Percentiles rank a stretch among this genome's conserved stretches.
These are phyloP conservation scores for Oreohelix idahoensis DNA, from an alignment of 1,140 invertebrate species.

Conservation along the genomic window DNA sequence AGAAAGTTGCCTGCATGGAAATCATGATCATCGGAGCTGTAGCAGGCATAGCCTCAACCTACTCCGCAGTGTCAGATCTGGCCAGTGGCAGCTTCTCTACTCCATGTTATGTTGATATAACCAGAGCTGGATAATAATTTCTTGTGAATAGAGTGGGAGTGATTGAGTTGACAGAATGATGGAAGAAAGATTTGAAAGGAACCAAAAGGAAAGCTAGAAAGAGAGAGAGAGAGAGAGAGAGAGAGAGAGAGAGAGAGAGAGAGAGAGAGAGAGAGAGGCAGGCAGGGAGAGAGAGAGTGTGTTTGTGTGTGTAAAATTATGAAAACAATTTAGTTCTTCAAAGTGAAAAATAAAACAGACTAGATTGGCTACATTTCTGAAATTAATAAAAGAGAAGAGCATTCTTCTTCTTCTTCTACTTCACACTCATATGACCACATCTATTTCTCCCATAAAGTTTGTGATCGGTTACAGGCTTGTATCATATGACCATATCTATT, in stretches of 20 bases:
- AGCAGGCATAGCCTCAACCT: conserved; percentile 78
- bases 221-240: neutral
- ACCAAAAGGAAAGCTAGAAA: neutral
- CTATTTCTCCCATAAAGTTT: no score
- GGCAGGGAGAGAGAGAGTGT: neutral
- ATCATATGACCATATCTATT: no score
- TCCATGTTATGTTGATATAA: conserved; percentile 65
- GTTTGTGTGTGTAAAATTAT: no score
- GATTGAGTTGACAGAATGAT: neutral
- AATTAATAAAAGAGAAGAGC: no score
- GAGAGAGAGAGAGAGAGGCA: neutral
- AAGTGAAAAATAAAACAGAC: no score
- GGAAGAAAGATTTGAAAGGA: neutral
- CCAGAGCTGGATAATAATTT: neutral
- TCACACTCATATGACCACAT: no score
- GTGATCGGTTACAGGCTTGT: no score
- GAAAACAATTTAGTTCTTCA: no score
- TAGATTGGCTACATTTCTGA: no score
- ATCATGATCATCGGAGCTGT: conserved; percentile 78
- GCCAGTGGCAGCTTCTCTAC: conserved; percentile 61
- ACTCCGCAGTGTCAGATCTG: conserved; percentile 77
- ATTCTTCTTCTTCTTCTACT: no score
- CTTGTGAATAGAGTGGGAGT: neutral
- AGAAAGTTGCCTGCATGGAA: conserved; percentile 75
- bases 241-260: neutral